Conservation (phyloP, 2,797 vertebrate genomes). For the Streptopelia turtur region DNA sequence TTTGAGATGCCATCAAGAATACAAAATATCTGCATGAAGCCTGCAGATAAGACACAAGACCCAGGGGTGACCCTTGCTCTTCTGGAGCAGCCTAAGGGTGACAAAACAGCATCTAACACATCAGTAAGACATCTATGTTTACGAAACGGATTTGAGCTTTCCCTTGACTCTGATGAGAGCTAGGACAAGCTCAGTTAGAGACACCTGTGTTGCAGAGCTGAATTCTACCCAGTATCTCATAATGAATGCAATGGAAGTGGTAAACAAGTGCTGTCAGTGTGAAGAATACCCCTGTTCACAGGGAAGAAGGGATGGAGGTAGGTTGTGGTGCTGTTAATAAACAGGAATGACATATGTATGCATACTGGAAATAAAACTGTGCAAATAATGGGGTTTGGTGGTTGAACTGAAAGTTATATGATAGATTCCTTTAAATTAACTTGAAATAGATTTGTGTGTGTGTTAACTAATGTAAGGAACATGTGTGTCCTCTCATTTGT, state of each 20-base stretch:
- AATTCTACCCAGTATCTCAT: not conserved
- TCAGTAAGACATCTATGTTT: not conserved
- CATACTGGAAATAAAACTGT: conserved; percentile 22
- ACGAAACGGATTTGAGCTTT: not conserved
- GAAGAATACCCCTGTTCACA: not conserved
- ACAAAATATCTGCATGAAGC: not conserved
- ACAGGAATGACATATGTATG: not conserved
- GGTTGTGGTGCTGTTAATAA: not conserved
- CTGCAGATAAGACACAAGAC: not conserved
- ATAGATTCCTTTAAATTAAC: conserved; percentile 10
- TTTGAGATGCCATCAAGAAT: conserved; percentile 1
- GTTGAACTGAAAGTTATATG: not conserved
- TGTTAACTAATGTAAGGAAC: not conserved
- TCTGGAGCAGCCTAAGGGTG: not conserved
- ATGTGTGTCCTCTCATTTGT: not conserved
- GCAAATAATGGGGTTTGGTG: conserved; percentile 45
- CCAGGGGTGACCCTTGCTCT: not conserved
- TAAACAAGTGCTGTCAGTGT: not conserved
- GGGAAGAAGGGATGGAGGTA: not conserved
- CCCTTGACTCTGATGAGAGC: not conserved
- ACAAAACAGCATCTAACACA: not conserved
- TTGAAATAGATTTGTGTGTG: not conserved
- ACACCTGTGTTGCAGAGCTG: not conserved
- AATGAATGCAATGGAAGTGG: not conserved
- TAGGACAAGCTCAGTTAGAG: not conserved